phyloP scores from a whole-genome alignment of 2,888 invertebrate species.

The Mycalesis mineus region DNA sequence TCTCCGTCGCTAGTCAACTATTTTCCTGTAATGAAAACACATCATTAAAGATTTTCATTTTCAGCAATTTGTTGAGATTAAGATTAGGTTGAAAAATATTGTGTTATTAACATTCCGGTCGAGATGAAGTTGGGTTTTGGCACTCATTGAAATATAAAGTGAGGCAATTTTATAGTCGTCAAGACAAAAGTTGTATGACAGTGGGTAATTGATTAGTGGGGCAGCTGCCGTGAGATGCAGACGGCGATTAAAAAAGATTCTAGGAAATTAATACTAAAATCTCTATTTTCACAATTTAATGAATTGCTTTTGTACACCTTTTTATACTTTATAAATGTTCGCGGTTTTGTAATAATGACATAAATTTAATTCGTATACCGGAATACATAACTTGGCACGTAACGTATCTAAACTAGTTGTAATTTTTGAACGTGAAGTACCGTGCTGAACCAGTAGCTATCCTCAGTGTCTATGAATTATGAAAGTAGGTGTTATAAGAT shows the following conservation, averaged over 20 bases:
- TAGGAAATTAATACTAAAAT: constrained; percentile 7
- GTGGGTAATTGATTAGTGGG: constrained; percentile 62
- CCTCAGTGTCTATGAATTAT: no score
- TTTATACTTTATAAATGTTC: not conserved
- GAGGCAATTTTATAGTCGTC: constrained; percentile 66
- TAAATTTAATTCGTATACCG: not conserved
- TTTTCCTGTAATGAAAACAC: constrained; percentile 39
- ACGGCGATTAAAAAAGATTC: not conserved
- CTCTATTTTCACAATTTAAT: constrained; percentile 2
- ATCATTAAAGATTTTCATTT: constrained; percentile 62
- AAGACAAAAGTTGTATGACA: constrained; percentile 63
- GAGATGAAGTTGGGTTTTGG: constrained; percentile 70
- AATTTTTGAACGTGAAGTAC: no score
- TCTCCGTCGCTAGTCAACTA: not conserved
- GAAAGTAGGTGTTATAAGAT: no score
- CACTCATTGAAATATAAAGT: constrained; percentile 63
- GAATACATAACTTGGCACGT: no score
- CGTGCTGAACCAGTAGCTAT: no score
- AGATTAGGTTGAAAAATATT: constrained; percentile 67
- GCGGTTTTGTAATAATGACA: not conserved
- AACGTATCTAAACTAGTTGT: no score
- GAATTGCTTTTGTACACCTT: not conserved
- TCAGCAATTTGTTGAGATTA: constrained; percentile 70
- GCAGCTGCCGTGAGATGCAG: constrained; percentile 58
- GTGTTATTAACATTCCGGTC: constrained; percentile 70